Conservation (phyloP, 2,888 invertebrate species). For the Periphyllus acericola region DNA sequence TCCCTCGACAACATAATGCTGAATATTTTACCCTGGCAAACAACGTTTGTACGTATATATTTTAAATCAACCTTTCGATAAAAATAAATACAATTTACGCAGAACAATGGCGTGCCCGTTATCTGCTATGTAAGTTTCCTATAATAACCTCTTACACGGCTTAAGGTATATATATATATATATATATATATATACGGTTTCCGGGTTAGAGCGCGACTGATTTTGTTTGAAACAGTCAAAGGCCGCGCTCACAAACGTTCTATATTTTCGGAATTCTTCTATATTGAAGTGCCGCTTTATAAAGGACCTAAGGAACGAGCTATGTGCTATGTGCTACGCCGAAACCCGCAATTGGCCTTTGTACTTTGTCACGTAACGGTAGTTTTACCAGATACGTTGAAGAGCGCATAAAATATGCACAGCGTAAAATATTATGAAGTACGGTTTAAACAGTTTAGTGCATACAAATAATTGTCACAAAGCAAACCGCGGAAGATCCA, state of each 20-base stretch:
- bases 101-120: too few relatives aligned
- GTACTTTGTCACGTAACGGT: neutral
- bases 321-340: neutral
- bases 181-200: neutral
- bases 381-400: neutral
- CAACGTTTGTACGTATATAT: too few relatives aligned
- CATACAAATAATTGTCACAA: conserved; percentile 8
- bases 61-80: neutral
- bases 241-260: neutral
- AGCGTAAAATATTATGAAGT: neutral
- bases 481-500: neutral
- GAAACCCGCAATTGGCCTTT: conserved; percentile 29
- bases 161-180: too few relatives aligned
- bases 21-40: too few relatives aligned
- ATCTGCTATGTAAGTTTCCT: neutral
- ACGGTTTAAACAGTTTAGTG: conserved; percentile 13
- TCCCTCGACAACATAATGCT: too few relatives aligned
- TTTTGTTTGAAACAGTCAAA: neutral
- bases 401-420: neutral
- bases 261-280: neutral
- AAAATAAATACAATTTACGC: too few relatives aligned
- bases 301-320: neutral
- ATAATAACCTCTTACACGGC: neutral
- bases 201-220: neutral
- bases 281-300: neutral